Conservation (phyloP, 2,797 vertebrate genomes). For the Dermochelys coriacea region DNA sequence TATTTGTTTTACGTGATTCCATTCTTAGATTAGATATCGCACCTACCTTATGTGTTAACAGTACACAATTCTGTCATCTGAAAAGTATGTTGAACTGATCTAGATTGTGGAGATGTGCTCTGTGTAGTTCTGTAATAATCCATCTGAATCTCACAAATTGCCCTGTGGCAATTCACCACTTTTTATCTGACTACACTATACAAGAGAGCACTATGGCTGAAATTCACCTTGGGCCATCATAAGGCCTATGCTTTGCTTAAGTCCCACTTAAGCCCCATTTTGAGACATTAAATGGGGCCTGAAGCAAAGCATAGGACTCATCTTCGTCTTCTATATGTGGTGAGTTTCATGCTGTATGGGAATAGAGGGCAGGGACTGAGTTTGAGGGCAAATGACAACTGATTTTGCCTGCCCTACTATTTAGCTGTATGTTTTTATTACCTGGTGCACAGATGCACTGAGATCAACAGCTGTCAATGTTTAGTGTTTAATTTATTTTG, state of each 20-base stretch:
- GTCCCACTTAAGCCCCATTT: neutral
- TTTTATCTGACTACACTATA: neutral
- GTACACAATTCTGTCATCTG: neutral
- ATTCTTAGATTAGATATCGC: neutral
- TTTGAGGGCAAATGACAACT: neutral
- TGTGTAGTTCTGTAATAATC: neutral
- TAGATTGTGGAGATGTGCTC: neutral
- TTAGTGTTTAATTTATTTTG: neutral
- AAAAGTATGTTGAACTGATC: neutral
- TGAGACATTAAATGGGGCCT: neutral
- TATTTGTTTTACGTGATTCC: neutral
- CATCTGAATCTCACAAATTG: accelerated
- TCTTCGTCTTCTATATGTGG: neutral
- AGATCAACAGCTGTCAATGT: neutral
- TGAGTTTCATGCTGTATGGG: neutral
- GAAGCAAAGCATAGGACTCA: neutral
- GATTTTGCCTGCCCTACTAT: neutral
- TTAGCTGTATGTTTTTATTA: neutral
- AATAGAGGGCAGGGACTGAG: neutral
- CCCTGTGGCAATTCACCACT: neutral
- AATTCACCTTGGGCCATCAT: neutral
- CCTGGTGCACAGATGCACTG: accelerated
- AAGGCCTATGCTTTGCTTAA: neutral
- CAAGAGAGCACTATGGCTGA: neutral
- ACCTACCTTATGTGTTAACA: neutral